Evolutionary conservation across 2,797 vertebrate species (phyloP), one percentile per base, ranked within the genome.

Genomic region (Lutjanus argentimaculatus): DNA sequence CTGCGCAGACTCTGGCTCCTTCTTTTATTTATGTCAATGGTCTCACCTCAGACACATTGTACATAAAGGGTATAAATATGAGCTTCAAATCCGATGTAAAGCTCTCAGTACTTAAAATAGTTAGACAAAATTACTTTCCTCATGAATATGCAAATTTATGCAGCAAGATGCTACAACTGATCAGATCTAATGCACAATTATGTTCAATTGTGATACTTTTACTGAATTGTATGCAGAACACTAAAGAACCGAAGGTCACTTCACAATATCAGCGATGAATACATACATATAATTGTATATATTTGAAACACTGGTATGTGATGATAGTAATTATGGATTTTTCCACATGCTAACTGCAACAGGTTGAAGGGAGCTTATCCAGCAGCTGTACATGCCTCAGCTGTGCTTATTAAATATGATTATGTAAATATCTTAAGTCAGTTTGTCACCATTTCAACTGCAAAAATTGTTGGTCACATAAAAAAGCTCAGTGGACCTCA

Each of bases 131-230:
- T 25, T 0, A 6, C 12, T 64, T 58, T 25, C 15, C 25, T 71
- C 48, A 72, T 79, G 49, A 71, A 75, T 71, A 82, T 90, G 72
- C 15, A 81, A 77, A 88, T 83, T 1, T 15, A 52, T 84, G 63
- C 82, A 84, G 62, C 25, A 75, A 48, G 17, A 65, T 42, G 17
- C 42, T 14, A 17, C 52, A 71, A 25, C 17, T 69, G n/a, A 67
- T 84, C 48, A 70, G 21, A 76, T 64, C 11, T 66, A 15, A 62
- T 53, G 10, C 30, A 52, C 48, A 8, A 36, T 43, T 70, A 1
- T 52, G 56, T 62, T 49, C 4, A 42, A 1, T 19, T 30, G 22
- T 0, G 43, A 67, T 46, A 19, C 2, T 45, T 36, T 21, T 9
- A 30, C 19, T 53, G 1, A 56, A 1, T 2, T 45, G 16, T 17